phyloP scores from a whole-genome alignment of 2,888 invertebrate species.

The Endotricha flammealis region DNA sequence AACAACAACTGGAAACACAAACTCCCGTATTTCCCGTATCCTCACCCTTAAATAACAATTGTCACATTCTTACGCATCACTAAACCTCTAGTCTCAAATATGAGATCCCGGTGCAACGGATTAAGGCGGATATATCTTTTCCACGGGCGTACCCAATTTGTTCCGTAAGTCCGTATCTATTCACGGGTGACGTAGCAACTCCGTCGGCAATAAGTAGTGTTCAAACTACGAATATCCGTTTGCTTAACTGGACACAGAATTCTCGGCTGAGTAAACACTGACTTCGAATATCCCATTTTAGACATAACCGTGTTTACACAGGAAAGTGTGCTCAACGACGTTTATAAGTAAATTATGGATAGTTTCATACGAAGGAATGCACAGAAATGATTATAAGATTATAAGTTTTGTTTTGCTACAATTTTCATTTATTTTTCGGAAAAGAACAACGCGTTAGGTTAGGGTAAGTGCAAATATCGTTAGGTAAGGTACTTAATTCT shows the following conservation, averaged over 20 bases:
- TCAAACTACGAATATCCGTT: conserved; percentile 42
- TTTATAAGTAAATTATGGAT: neutral
- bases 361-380: conserved; percentile 1
- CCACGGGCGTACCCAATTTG: conserved; percentile 2
- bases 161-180: conserved; percentile 20
- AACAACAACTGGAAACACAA: no score
- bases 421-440: no score
- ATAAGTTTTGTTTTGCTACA: no score
- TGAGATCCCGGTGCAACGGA: conserved; percentile 4
- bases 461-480: no score
- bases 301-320: conserved; percentile 27
- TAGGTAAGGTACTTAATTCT: no score
- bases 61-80: conserved; percentile 4
- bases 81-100: conserved; percentile 4
- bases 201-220: conserved; percentile 35
- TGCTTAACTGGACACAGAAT: conserved; percentile 41
- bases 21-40: no score
- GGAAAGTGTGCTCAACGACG: conserved; percentile 5
- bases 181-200: conserved; percentile 39
- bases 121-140: conserved; percentile 5
- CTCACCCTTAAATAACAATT: neutral
- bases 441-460: no score
- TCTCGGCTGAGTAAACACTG: conserved; percentile 50
- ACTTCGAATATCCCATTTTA: conserved; percentile 33
- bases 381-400: neutral